Base-by-base conservation (phyloP, 2,113 vertebrate species). In the Misgurnus mizolepis region DNA sequence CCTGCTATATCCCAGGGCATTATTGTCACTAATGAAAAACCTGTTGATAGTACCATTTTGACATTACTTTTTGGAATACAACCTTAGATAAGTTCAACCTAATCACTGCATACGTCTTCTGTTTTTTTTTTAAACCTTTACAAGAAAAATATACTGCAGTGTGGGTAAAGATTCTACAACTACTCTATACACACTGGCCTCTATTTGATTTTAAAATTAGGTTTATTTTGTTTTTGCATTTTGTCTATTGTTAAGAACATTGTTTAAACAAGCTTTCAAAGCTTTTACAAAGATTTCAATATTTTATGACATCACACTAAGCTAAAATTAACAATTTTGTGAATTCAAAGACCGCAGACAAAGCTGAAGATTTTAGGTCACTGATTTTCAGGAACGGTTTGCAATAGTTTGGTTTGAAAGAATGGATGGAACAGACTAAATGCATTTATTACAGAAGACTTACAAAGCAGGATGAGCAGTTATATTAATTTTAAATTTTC, bases 281-380 rank as follows among this genome's bases (percentile, higher is more conserved):
- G 3, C 22, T 22, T 22, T 22, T 22, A 22, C 22, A 34, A 34
- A 34, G 27, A 34, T 34, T 34, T 34, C 27, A 34, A 2, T 34
- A 34, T 34, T 34, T 34, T 34, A 34, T 34, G 27, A 34, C 27
- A 34, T 34, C 1, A 34, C 27, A 34, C 27, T 34, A 34, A 34
- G 27, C 1, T 34, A 34, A 34, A 34, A 34, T 34, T 34, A 34
- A 47, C 3, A 86, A 0, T 60, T 87, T 85, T 91, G 90, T 90
- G 88, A 92, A 92, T 89, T 86, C 89, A 79, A 34, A 34, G 27
- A 34, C 27, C 27, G 27, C 1, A 1, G 27, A 34, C 27, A 34
- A 34, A 34, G 81, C 86, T 89, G 92, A 91, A 90, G 92, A 93
- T 91, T 93, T 92, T 89, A 90, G 91, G 93, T 93, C 93, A 93